Base-by-base conservation (phyloP, 2,888 invertebrate species). In the Callyntrura sp. region DNA sequence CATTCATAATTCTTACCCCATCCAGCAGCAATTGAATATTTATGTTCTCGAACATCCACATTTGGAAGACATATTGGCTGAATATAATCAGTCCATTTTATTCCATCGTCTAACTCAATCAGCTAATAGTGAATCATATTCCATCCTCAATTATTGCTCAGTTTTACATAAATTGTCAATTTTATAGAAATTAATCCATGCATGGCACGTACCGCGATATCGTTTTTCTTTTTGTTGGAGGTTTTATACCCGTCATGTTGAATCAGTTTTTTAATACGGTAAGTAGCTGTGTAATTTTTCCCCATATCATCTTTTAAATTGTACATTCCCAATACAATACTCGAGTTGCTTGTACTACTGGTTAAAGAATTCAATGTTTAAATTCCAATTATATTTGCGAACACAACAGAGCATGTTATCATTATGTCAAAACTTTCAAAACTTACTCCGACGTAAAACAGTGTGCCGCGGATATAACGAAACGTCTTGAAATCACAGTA, bases 51-150 rank as follows among this genome's bases (percentile, higher is more conserved):
- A 11, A 57, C 12, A n/a, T 84, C 45, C 17, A 51, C 60, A 11
- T 23, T 48, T 4, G 91, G 91, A 23, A 91, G 82, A 51, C 91
- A 91, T 43, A 91, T 91, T 4, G 90, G 90, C 14, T 87, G 88
- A 20, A 84, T 87, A 20, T 90, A 81, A n/a, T 88, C 68, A 1
- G 79, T 90, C 91, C 91, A 91, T 45, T 87, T 5, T n/a, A 91
- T 90, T 45, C 85, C 65, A 5, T 90, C 82, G 9, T 35, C 81
- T 11, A 91, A 57, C 14, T 85, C 82, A 20, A 91, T 14, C 25
- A 91, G 48, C 89, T 88, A n/a, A 14, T 9, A 78, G 55, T 2
- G 23, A 62, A 62, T 3, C 11, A 62, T 62, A 25, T n/a, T n/a
- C n/a, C n/a, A n/a, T n/a, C 65, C n/a, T 17, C 9, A 55, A 55